Percentiles rank a stretch among this genome's conserved stretches.
phyloP scores from a whole-genome alignment of 2,797 vertebrate species.

The Tenualosa ilisha region DNA sequence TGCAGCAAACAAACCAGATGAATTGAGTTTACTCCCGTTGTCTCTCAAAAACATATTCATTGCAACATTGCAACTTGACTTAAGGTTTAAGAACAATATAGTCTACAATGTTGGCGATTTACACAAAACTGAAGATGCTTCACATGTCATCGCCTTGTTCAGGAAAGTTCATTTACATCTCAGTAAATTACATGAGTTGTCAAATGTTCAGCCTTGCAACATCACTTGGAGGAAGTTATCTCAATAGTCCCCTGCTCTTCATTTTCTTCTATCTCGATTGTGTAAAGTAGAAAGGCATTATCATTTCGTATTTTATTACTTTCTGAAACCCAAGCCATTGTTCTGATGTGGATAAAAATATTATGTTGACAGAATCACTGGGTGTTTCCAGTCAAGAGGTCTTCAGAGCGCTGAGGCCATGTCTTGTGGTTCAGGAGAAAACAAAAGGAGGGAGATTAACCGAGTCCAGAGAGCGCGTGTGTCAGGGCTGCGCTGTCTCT shows the following conservation, averaged over 20 bases:
- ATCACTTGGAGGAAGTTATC: constrained; percentile 47
- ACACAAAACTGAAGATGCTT: background rate
- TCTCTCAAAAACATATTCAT: background rate
- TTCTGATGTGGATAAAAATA: constrained; percentile 74
- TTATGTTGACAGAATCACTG: constrained; percentile 61
- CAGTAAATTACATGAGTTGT: background rate
- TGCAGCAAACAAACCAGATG: background rate
- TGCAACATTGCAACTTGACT: background rate
- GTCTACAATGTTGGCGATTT: background rate
- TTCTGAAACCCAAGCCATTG: constrained; percentile 69
- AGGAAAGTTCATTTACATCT: background rate
- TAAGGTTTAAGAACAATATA: background rate
- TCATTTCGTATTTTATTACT: constrained; percentile 60
- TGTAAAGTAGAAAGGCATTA: constrained; percentile 56
- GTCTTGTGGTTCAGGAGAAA: constrained; percentile 60
- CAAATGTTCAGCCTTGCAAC: background rate
- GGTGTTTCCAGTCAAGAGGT: constrained; percentile 71
- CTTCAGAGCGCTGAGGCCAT: constrained; percentile 60
- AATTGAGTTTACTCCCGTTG: background rate
- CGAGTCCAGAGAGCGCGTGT: constrained; percentile 60
- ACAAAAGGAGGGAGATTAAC: constrained; percentile 69
- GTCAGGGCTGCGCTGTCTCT: constrained; percentile 65
- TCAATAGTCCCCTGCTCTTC: constrained; percentile 53
- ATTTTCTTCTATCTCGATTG: constrained; percentile 53
- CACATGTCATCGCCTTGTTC: background rate